These are phyloP conservation scores for Hipparchia semele DNA, from an alignment of 2,888 invertebrate species.

Conservation along the genomic window DNA sequence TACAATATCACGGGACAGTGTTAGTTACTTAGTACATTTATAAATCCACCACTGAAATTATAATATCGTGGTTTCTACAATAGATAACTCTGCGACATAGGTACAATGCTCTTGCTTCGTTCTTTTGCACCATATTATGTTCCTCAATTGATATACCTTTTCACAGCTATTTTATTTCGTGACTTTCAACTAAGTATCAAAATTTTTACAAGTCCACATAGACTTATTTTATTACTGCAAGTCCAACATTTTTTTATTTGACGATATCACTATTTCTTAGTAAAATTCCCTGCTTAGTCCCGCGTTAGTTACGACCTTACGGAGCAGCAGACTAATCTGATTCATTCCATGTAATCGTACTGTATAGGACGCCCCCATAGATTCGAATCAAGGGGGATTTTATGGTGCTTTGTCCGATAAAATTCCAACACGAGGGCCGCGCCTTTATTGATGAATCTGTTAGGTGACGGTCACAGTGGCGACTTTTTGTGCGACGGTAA, in stretches of 20 bases:
- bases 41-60: no score
- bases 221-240: no score
- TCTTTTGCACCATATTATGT: no score
- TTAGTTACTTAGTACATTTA: no score
- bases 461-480: neutral
- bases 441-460: slow-evolving; percentile 31
- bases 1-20: no score
- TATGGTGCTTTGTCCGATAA: slow-evolving; percentile 39
- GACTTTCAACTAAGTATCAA: neutral
- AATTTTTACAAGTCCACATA: neutral
- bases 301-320: slow-evolving; percentile 28
- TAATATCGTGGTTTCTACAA: no score
- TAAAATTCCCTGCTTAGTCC: neutral
- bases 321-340: slow-evolving; percentile 28
- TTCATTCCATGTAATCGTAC: slow-evolving; percentile 33
- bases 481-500: neutral
- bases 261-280: neutral
- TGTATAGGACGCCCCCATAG: slow-evolving; percentile 38
- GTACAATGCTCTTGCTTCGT: neutral
- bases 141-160: no score
- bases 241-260: no score
- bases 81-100: neutral
- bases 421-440: slow-evolving; percentile 31
- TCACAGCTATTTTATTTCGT: no score
- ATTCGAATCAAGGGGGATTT: slow-evolving; percentile 38